Evolutionary conservation across 2,888 invertebrate species (phyloP).

Genomic region (Epinotia nisella): DNA sequence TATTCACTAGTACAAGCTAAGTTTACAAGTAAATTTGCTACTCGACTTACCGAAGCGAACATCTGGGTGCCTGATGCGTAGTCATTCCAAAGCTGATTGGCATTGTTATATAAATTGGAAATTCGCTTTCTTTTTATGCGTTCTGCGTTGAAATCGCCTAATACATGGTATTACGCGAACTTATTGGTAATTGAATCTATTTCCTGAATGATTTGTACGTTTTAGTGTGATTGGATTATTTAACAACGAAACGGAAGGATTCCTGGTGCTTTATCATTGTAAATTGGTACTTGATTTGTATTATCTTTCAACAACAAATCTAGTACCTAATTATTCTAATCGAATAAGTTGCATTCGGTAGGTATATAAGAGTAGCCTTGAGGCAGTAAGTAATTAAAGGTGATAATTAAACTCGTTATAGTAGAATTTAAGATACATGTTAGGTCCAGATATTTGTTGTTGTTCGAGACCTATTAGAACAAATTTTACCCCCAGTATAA

Average conservation of each 20-base stretch:
- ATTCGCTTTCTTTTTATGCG: conserved; percentile 46
- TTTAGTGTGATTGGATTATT: conserved; percentile 3
- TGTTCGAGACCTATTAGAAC: too few species aligned
- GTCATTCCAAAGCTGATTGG: conserved; percentile 32
- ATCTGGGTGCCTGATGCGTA: conserved; percentile 20
- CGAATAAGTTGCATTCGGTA: too few species aligned
- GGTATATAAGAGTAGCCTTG: too few species aligned
- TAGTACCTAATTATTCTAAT: neutral
- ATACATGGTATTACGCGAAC: conserved; percentile 40
- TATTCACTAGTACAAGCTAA: neutral
- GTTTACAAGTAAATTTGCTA: neutral
- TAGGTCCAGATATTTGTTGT: too few species aligned
- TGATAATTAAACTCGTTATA: too few species aligned
- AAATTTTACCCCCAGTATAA: too few species aligned
- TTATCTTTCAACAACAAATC: neutral
- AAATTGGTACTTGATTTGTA: neutral
- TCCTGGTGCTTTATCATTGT: neutral
- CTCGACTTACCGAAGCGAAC: neutral
- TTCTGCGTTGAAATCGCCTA: conserved; percentile 41
- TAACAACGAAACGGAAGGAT: neutral
- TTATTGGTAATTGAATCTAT: conserved; percentile 30
- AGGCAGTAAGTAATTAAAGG: too few species aligned
- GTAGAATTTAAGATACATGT: too few species aligned
- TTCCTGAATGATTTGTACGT: conserved; percentile 32
- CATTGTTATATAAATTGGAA: conserved; percentile 46